Base-by-base conservation (phyloP, 2,888 invertebrate genomes). In the Crocallis elinguaria region DNA sequence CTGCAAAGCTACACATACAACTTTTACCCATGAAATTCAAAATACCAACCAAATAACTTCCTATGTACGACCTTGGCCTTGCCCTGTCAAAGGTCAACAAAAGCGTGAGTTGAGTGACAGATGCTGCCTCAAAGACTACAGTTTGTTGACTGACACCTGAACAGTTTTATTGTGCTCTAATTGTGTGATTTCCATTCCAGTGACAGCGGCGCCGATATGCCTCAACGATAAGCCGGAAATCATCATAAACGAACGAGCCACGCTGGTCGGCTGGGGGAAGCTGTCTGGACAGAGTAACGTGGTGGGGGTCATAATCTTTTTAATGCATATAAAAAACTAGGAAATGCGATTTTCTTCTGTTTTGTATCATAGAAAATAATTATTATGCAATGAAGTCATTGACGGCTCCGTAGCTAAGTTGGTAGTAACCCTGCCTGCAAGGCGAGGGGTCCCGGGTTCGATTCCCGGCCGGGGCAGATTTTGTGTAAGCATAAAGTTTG, bases 141-240 rank as follows among this genome's bases (percentile, higher is more conserved):
- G 21, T 43, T 33, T 29, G 51, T 56, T 58, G 60, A 56, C 52
- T 60, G 62, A 57, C 51, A 56, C 35, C 13, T 50, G 55, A 45
- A 30, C 42, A 38, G 43, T 13, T 11, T 7, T 27, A 29, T 37
- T 43, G 32, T 41, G n/a, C 13, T 37, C 9, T 39, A 36, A 33
- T 33, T 29, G 12, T 41, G 12, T 1, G 12, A 39, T 60, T 68
- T 64, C 64, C 81, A 85, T 83, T 79, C 60, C 86, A 96, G 96
- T 95, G 75, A 95, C 95, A 66, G 94, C 94, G 0, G 96, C 96
- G 67, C 96, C 96, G 64, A 93, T 96, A 67, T 96, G 96, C 75
- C 79, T 95, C 64, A 88, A 95, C 60, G 94, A 94, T 43, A 95
- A 95, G 75, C 95, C 96, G 70, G 94, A 96, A 82, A 94, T 96